Conservation (phyloP, 2,888 invertebrate species). For the Drosophila multiciliata region DNA sequence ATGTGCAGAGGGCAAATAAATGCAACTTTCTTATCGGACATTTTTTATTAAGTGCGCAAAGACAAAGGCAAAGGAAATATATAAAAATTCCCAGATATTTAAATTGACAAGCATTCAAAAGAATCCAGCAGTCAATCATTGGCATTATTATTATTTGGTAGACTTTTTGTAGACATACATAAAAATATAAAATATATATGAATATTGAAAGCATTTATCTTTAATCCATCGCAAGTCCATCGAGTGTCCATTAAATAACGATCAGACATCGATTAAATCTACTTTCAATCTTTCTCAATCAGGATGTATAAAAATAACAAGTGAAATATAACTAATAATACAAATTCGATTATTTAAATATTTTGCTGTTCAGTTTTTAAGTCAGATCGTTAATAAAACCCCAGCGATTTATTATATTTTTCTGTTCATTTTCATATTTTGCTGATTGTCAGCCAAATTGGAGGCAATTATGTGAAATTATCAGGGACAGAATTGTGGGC, state of each 20-base stretch:
- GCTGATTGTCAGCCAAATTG: conserved; percentile 30
- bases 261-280: neutral
- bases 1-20: conserved; percentile 9
- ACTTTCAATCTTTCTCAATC: neutral
- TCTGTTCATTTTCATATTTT: too few species aligned
- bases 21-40: conserved; percentile 4
- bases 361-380: neutral
- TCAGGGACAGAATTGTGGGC: conserved; percentile 55
- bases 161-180: neutral
- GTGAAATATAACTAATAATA: too few species aligned
- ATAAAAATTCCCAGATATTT: neutral
- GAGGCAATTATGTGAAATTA: conserved; percentile 45
- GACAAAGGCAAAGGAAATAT: conserved; percentile 3
- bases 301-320: neutral
- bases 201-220: neutral
- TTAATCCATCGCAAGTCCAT: neutral
- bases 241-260: neutral
- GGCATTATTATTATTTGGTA: too few species aligned
- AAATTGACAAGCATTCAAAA: neutral
- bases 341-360: neutral
- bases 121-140: neutral
- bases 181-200: too few species aligned
- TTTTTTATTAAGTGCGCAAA: conserved; percentile 1
- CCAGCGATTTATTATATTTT: neutral
- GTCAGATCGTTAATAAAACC: too few species aligned